Evolutionary conservation across 2,888 invertebrate species (phyloP).

Genomic region (Tenthredo distinguenda): DNA sequence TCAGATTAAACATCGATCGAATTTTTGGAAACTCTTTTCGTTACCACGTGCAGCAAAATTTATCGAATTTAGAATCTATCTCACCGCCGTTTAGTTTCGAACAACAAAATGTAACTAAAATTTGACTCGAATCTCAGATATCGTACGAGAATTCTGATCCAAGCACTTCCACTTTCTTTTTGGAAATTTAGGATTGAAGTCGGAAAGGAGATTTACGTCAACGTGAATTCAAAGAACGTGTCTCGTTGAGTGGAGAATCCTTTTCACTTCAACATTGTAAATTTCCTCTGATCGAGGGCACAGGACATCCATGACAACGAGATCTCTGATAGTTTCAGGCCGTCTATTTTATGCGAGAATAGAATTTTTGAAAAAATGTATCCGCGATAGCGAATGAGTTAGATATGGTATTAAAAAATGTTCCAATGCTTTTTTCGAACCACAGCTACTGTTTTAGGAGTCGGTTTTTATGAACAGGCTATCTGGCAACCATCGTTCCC

Average conservation of each 20-base stretch:
- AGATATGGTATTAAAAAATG: background rate
- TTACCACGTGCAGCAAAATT: too few relatives aligned
- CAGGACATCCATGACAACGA: background rate
- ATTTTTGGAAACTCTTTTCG: background rate
- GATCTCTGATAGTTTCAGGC: background rate
- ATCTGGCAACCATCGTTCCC: conserved; percentile 2
- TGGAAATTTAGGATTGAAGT: background rate
- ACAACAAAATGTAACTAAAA: background rate
- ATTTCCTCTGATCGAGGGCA: background rate
- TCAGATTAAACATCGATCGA: background rate
- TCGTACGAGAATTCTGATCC: too few relatives aligned
- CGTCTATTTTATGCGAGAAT: background rate
- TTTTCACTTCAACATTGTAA: background rate
- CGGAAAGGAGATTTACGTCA: too few relatives aligned
- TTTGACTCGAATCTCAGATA: too few relatives aligned
- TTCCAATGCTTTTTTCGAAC: background rate
- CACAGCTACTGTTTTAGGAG: background rate
- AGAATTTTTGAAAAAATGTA: background rate
- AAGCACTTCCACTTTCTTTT: too few relatives aligned
- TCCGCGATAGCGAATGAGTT: background rate
- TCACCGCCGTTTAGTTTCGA: background rate
- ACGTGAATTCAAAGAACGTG: background rate
- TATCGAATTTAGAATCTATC: too few relatives aligned
- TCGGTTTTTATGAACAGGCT: background rate
- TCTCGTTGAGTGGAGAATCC: background rate